phyloP scores from a whole-genome alignment of 2,888 invertebrate species.

The Drosophila anomelani region DNA sequence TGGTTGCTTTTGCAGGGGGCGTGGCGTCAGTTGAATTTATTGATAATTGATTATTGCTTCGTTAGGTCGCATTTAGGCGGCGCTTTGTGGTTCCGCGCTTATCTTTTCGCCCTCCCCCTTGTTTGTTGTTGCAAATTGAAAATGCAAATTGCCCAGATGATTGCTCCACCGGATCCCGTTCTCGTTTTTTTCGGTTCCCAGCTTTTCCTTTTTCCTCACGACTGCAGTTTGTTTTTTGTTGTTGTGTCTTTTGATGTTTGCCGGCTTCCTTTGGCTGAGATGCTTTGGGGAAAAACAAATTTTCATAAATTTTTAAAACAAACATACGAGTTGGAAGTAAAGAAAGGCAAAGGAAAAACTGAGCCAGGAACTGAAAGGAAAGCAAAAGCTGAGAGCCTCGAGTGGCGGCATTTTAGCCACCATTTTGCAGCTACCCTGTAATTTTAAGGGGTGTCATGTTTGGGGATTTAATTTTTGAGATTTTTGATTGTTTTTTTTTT shows the following conservation, averaged over 20 bases:
- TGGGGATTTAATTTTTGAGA: too few relatives aligned
- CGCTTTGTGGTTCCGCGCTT: constrained; percentile 49
- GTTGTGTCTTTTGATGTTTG: constrained; percentile 51
- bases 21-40: constrained; percentile 66
- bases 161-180: constrained; percentile 48
- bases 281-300: constrained; percentile 73
- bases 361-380: constrained; percentile 22
- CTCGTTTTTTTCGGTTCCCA: constrained; percentile 5
- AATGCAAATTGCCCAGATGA: constrained; percentile 78
- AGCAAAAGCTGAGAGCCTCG: constrained; percentile 31
- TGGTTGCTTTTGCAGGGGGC: background rate
- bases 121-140: constrained; percentile 81
- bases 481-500: background rate
- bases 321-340: constrained; percentile 54
- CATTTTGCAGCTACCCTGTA: constrained; percentile 67
- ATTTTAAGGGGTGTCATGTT: background rate
- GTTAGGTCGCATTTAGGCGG: constrained; percentile 67
- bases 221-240: constrained; percentile 40
- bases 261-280: constrained; percentile 27
- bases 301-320: constrained; percentile 81
- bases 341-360: constrained; percentile 22
- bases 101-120: constrained; percentile 34
- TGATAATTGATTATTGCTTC: constrained; percentile 82
- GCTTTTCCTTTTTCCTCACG: constrained; percentile 32
- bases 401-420: constrained; percentile 60